These are phyloP conservation scores for Ptychobarbus kaznakovi DNA, from an alignment of 2,797 vertebrate species.

Conservation along the genomic window DNA sequence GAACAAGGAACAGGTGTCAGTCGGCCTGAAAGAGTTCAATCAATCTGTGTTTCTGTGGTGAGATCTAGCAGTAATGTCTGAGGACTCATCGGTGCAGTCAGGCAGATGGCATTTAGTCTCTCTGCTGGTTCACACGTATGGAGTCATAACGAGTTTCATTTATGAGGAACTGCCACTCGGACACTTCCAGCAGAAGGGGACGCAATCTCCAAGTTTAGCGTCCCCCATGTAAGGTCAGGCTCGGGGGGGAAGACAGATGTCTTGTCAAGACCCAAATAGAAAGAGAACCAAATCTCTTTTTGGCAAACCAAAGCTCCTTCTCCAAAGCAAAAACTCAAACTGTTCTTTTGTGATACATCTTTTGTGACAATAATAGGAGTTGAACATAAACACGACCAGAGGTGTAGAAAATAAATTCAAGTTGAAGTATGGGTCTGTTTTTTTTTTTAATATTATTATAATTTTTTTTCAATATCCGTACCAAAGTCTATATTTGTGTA, in stretches of 20 bases:
- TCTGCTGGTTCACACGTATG: slow-evolving; percentile 57
- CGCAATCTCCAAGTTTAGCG: slow-evolving; percentile 76
- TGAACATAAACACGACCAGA: not conserved
- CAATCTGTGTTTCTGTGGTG: slow-evolving; percentile 30
- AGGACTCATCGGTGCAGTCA: slow-evolving; percentile 66
- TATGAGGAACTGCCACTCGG: slow-evolving; percentile 67
- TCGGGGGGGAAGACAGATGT: slow-evolving; percentile 60
- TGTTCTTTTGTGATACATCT: not conserved
- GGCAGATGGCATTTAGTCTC: slow-evolving; percentile 75
- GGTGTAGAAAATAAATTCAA: not conserved
- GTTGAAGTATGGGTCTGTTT: not conserved
- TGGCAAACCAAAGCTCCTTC: not conserved
- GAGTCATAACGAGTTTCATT: slow-evolving; percentile 71
- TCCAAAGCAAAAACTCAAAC: not conserved
- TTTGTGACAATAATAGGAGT: not conserved
- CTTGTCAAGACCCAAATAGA: slow-evolving; percentile 67
- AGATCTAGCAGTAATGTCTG: slow-evolving; percentile 51
- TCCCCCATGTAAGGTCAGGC: slow-evolving; percentile 75
- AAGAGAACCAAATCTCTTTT: slow-evolving; percentile 46
- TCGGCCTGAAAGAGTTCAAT: slow-evolving; percentile 30
- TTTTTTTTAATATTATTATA: not conserved
- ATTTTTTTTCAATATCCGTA: not conserved
- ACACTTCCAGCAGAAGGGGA: slow-evolving; percentile 66
- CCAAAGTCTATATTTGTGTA: not conserved
- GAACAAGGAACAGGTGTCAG: slow-evolving; percentile 57